Conservation (phyloP, 1,140 invertebrate genomes). For the Drosophila subpulchrella region DNA sequence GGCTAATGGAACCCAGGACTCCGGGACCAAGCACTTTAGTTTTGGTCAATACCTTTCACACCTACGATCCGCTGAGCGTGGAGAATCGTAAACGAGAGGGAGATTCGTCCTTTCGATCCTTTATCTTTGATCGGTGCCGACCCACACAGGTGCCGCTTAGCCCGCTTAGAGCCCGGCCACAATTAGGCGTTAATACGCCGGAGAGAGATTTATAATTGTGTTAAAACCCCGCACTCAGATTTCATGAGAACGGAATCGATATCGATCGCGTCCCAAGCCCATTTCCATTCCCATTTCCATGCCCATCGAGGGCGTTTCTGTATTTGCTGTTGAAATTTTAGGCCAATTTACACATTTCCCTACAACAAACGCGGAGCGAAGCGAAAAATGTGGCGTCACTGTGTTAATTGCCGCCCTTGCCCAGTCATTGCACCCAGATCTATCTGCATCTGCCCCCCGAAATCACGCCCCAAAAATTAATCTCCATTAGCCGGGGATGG, state of each 20-base stretch:
- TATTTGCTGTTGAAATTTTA: slow-evolving; percentile 76
- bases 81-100: slow-evolving; percentile 67
- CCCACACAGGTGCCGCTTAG: slow-evolving; percentile 59
- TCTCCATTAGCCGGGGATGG: slow-evolving; percentile 64
- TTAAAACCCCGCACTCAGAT: slow-evolving; percentile 69
- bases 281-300: slow-evolving; percentile 21
- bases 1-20: slow-evolving; percentile 66
- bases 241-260: slow-evolving; percentile 65
- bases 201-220: slow-evolving; percentile 77
- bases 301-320: slow-evolving; percentile 49
- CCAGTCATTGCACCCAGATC: slow-evolving; percentile 55
- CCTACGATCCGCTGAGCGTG: slow-evolving; percentile 67
- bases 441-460: slow-evolving; percentile 48
- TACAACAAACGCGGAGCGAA: slow-evolving; percentile 37
- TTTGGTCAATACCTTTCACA: slow-evolving; percentile 81
- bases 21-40: slow-evolving; percentile 61
- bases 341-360: slow-evolving; percentile 79
- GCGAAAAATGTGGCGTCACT: slow-evolving; percentile 69
- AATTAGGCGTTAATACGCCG: slow-evolving; percentile 75
- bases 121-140: slow-evolving; percentile 70
- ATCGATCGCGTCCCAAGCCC: slow-evolving; percentile 34
- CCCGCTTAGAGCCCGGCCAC: slow-evolving; percentile 52
- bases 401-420: slow-evolving; percentile 69
- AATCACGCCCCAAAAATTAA: slow-evolving; percentile 72
- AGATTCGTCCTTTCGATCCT: slow-evolving; percentile 37